phyloP scores from a whole-genome alignment of 2,113 vertebrate genomes.

The Onychorhynchus coronatus region DNA sequence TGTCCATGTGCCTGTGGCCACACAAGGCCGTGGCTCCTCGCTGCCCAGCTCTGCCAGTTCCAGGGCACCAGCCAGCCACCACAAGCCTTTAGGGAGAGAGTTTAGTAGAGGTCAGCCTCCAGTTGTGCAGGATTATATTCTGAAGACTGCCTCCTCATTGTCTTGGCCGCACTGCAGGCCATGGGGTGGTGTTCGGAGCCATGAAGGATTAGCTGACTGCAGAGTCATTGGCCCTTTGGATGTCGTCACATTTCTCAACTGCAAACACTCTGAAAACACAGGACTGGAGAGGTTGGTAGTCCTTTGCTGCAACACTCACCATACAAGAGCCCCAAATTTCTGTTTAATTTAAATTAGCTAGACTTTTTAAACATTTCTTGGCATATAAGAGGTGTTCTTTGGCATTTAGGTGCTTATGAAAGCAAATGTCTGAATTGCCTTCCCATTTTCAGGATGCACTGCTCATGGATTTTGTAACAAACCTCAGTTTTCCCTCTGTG shows the following conservation, averaged over 20 bases:
- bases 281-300: not conserved
- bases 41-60: not conserved
- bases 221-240: not conserved
- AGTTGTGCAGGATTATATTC: not conserved
- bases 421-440: not conserved
- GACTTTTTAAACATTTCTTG: not conserved
- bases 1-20: fast-evolving
- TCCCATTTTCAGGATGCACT: not conserved
- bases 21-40: not conserved
- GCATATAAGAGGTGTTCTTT: not conserved
- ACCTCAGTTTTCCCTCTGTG: not conserved
- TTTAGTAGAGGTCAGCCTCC: not conserved
- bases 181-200: not conserved
- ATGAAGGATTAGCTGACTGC: not conserved
- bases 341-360: not conserved
- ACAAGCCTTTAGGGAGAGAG: not conserved
- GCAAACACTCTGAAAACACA: not conserved
- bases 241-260: not conserved
- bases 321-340: not conserved
- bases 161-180: not conserved
- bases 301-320: not conserved
- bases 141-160: not conserved
- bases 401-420: not conserved
- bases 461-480: not conserved
- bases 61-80: not conserved